These are phyloP conservation scores for Andrena bucephala DNA, from an alignment of 2,888 invertebrate species.

Conservation along the genomic window DNA sequence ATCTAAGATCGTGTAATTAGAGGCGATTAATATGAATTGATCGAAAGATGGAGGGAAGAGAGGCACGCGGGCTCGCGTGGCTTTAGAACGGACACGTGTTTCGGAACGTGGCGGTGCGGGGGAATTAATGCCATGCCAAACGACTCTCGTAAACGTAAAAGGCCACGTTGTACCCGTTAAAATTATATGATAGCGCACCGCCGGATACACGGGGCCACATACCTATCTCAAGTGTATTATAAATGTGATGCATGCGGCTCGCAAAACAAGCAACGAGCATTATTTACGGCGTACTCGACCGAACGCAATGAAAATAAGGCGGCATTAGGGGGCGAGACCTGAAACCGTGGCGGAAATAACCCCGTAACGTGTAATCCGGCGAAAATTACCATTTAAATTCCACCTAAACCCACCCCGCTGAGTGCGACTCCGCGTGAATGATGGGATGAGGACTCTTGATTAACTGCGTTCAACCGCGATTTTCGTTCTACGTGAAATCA, in stretches of 20 bases:
- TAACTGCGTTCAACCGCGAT: conserved; percentile 15
- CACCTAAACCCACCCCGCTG: neutral
- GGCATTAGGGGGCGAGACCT: conserved; percentile 28
- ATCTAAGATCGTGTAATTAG: neutral
- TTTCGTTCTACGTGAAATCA: neutral
- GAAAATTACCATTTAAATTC: conserved; percentile 56
- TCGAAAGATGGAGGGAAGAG: neutral
- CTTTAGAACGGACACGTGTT: conserved; percentile 30
- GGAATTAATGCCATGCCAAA: conserved; percentile 58
- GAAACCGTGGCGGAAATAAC: conserved; percentile 36
- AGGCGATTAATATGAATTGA: neutral
- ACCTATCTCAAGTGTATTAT: conserved; percentile 63
- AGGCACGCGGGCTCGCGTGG: neutral
- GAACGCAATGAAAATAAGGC: conserved; percentile 62
- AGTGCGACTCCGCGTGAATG: neutral
- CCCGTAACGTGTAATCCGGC: conserved; percentile 45
- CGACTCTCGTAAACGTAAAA: conserved; percentile 59
- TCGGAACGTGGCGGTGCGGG: conserved; percentile 5
- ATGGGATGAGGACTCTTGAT: conserved; percentile 41
- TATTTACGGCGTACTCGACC: conserved; percentile 51
- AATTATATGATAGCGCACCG: conserved; percentile 54
- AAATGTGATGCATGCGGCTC: conserved; percentile 53
- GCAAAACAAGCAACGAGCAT: conserved; percentile 53
- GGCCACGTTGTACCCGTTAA: conserved; percentile 51
- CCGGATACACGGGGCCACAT: conserved; percentile 32